Conservation (phyloP, 2,888 invertebrate genomes). For the Meta bourneti region DNA sequence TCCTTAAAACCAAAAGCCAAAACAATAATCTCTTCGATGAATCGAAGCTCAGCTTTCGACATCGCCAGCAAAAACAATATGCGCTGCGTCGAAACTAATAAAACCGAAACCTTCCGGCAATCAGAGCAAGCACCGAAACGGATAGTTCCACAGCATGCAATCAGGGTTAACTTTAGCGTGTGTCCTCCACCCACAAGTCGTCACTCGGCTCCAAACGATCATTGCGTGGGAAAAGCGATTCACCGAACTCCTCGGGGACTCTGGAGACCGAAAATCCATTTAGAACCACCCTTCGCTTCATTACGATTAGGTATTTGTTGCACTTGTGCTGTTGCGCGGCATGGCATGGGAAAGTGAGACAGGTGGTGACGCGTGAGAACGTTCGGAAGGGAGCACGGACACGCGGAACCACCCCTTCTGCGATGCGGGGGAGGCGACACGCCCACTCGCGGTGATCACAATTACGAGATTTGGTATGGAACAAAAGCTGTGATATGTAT, state of each 20-base stretch:
- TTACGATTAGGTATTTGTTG: slow-evolving; percentile 44
- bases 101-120: background rate
- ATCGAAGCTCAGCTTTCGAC: no score
- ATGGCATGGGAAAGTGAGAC: slow-evolving; percentile 71
- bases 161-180: background rate
- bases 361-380: slow-evolving; percentile 72
- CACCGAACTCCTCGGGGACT: slow-evolving; percentile 47
- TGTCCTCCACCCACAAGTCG: background rate
- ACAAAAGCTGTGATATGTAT: no score
- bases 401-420: slow-evolving; percentile 1
- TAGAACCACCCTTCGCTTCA: slow-evolving; percentile 19
- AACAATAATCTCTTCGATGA: no score
- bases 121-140: background rate
- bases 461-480: no score
- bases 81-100: background rate
- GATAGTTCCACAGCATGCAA: background rate
- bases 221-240: slow-evolving; percentile 26
- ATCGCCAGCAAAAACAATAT: background rate
- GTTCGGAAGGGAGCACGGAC: slow-evolving; percentile 26
- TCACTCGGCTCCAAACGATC: background rate
- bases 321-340: slow-evolving; percentile 42
- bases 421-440: background rate
- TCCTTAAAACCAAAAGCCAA: no score
- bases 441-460: background rate
- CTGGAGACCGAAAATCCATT: slow-evolving; percentile 34